Percentiles rank a stretch among this genome's conserved stretches.
Conservation (phyloP, 2,888 invertebrate species). For the Willowsia nigromaculata region DNA sequence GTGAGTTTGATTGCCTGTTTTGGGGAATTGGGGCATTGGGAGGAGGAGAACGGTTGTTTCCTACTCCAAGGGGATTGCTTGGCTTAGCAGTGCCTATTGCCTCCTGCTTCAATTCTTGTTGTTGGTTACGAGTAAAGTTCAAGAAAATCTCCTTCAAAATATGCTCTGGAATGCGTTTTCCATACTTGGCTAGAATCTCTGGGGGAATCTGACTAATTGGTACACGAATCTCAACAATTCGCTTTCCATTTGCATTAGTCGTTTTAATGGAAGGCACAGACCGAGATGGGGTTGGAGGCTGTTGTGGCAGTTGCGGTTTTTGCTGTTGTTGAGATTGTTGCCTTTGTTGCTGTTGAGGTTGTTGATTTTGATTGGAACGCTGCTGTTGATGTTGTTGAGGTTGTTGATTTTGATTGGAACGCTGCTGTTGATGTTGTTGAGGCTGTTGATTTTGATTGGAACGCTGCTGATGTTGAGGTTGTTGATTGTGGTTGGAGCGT, state of each 20-base stretch:
- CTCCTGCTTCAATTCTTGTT: slow-evolving; percentile 50
- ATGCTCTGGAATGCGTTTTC: slow-evolving; percentile 62
- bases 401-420: slow-evolving; percentile 30
- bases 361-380: not conserved
- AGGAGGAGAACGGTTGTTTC: slow-evolving; percentile 30
- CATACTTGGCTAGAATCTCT: slow-evolving; percentile 64
- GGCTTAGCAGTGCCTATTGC: slow-evolving; percentile 36
- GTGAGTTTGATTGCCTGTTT: slow-evolving; percentile 7
- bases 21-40: slow-evolving; percentile 47
- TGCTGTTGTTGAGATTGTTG: slow-evolving; percentile 6
- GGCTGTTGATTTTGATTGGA: slow-evolving; percentile 1
- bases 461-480: slow-evolving; percentile 22
- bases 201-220: slow-evolving; percentile 65
- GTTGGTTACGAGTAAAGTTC: slow-evolving; percentile 57
- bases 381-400: slow-evolving; percentile 13
- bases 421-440: slow-evolving; percentile 21
- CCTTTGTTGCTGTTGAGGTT: slow-evolving; percentile 24
- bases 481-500: too few species aligned
- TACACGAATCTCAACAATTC: slow-evolving; percentile 63
- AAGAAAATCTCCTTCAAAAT: slow-evolving; percentile 63
- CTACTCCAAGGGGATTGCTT: slow-evolving; percentile 52
- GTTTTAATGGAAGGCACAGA: slow-evolving; percentile 30
- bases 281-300: not conserved
- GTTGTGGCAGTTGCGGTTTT: slow-evolving; percentile 8
- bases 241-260: slow-evolving; percentile 18